A percentile compares a stretch with the other conserved stretches of the same genome.
Evolutionary conservation across 1,140 invertebrate genomes (phyloP).

Genomic region (Polyergus mexicanus): DNA sequence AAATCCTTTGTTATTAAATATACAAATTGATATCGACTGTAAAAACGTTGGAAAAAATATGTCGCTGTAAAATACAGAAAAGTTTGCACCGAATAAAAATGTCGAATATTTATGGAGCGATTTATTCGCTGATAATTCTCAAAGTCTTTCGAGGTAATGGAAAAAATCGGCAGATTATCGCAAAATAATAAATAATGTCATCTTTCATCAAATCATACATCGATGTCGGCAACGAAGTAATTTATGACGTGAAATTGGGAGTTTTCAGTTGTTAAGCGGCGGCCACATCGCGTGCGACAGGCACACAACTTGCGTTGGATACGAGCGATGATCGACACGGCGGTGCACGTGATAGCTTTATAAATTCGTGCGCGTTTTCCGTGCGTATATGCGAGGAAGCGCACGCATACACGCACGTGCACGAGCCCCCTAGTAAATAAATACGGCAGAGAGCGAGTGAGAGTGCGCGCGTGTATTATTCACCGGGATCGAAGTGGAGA

Average conservation of each 20-base stretch:
- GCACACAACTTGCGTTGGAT: conserved; percentile 34
- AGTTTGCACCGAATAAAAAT: conserved; percentile 33
- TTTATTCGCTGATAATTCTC: conserved; percentile 31
- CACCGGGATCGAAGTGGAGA: conserved; percentile 80
- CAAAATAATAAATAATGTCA: conserved; percentile 37
- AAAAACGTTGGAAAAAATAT: conserved; percentile 35
- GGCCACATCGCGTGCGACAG: conserved; percentile 2
- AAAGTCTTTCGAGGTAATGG: conserved; percentile 12
- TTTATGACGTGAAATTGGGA: conserved; percentile 45
- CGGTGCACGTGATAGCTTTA: conserved; percentile 75
- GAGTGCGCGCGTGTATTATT: conserved; percentile 76
- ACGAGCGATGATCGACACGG: conserved; percentile 74
- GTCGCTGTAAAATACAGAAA: background rate
- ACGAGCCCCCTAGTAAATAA: conserved; percentile 70
- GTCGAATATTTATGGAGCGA: background rate
- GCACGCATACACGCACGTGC: conserved; percentile 34
- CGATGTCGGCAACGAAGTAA: conserved; percentile 27
- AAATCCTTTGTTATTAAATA: conserved; percentile 58
- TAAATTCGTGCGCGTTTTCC: conserved; percentile 68
- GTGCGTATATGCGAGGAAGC: background rate
- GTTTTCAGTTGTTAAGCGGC: conserved; percentile 50
- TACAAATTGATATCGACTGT: conserved; percentile 46
- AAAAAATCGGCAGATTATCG: conserved; percentile 27
- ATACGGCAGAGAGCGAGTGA: conserved; percentile 55
- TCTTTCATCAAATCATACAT: conserved; percentile 2